Evolutionary conservation across 2,888 invertebrate species (phyloP), one percentile per base, ranked within the genome.

Genomic region (Diaperis boleti): DNA sequence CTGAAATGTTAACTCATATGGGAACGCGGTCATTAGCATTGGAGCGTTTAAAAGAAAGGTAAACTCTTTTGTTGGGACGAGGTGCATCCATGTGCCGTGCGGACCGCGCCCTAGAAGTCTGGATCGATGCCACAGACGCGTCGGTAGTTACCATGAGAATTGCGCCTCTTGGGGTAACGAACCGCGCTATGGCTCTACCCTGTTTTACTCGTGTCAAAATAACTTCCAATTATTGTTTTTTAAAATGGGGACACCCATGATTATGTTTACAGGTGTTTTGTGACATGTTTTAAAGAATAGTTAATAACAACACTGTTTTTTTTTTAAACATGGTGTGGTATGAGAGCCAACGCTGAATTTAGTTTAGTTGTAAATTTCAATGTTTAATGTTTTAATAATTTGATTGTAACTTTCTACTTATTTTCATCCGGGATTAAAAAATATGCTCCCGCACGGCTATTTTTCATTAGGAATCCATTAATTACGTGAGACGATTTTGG

Each of bases 61-160:
- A 47, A 45, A 57, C 26, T 37, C 31, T 31, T 33, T 13, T 33
- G 33, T 55, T 22, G 31, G 42, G 37, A 35, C 10, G 20, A 10
- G 42, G n/a, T 17, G 29, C 45, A 47, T 56, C 33, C 22, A 15
- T 35, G 47, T 57, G 47, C 49, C 8, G 49, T 49, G 49, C 15
- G 33, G 49, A 33, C 33, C 33, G 49, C 22, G 62, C 55, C 62
- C 62, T 45, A 31, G 8, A 29, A 42, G 62, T 62, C 62, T 56
- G 62, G 62, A 62, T 62, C 62, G 62, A 62, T 62, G 55, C 37
- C 49, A 22, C 47, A 56, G 55, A 55, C 62, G 62, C 49, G 54
- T 44, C 59, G 54, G 37, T 49, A 62, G 56, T 55, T 56, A 56
- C 62, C 56, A 62, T 62, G 49, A 62, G 49, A 35, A 55, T 33